phyloP scores from a whole-genome alignment of 2,888 invertebrate genomes.

The Euzetes globulus region DNA sequence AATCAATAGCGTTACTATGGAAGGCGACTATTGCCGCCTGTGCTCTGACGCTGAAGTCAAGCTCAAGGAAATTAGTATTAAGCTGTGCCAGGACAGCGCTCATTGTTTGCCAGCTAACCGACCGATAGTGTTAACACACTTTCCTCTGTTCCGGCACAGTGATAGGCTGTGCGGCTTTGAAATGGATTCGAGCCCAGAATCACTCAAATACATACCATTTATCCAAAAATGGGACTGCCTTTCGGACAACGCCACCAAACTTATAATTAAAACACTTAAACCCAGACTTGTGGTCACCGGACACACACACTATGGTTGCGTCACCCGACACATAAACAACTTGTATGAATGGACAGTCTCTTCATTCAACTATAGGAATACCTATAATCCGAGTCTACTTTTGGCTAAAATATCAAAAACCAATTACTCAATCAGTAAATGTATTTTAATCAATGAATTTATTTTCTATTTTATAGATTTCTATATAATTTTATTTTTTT shows the following conservation, averaged over 20 bases:
- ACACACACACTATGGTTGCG: slow-evolving; percentile 8
- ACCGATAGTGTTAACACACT: not conserved
- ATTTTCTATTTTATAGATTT: not conserved
- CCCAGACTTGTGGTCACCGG: not conserved
- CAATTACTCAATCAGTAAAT: not conserved
- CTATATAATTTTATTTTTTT: not conserved
- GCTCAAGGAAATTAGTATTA: not conserved
- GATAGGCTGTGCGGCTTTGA: not conserved
- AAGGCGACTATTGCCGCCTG: not conserved
- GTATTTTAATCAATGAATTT: not conserved
- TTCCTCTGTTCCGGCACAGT: not conserved
- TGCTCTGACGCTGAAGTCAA: not conserved
- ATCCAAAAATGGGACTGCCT: not conserved
- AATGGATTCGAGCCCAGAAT: not conserved
- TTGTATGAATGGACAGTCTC: not conserved
- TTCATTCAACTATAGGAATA: slow-evolving; percentile 4
- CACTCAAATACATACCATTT: not conserved
- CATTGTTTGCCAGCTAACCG: not conserved
- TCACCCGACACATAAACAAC: not conserved
- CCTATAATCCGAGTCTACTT: not conserved
- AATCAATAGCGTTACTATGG: not conserved
- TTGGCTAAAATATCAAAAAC: not conserved
- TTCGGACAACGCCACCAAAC: not conserved
- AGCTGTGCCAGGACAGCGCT: not conserved
- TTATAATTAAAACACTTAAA: not conserved